A percentile compares a stretch with the other conserved stretches of the same genome.
phyloP scores from a whole-genome alignment of 1,140 invertebrate species.

The Oreohelix idahoensis region DNA sequence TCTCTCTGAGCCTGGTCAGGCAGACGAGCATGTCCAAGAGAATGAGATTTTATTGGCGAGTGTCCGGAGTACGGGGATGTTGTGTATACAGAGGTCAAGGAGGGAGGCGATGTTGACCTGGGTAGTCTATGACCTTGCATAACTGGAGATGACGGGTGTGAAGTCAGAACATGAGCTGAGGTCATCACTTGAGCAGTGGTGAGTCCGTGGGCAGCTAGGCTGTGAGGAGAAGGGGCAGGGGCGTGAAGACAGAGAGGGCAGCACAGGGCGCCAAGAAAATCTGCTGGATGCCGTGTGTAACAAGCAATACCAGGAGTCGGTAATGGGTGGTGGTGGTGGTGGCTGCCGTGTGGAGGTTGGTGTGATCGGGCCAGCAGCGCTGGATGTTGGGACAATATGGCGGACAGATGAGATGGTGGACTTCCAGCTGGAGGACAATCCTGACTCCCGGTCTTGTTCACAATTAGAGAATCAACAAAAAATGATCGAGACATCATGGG shows the following conservation, averaged over 20 bases:
- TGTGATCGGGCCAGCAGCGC: conserved; percentile 23
- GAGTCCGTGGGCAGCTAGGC: conserved; percentile 12
- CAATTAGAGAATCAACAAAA: conserved; percentile 52
- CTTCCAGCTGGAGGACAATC: not conserved
- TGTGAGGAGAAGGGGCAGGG: not conserved
- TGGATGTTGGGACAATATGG: not conserved
- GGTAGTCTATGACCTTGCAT: not conserved
- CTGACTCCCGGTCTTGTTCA: conserved; percentile 45
- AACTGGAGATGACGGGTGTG: conserved; percentile 10
- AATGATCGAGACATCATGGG: conserved; percentile 50
- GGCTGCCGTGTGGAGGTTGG: not conserved
- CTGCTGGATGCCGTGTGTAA: conserved; percentile 42
- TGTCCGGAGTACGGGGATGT: not conserved
- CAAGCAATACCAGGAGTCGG: conserved; percentile 36
- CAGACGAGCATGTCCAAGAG: not conserved
- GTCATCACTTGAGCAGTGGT: conserved; percentile 17
- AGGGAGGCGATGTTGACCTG: not conserved
- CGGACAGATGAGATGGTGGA: not conserved
- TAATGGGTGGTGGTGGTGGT: conserved; percentile 13
- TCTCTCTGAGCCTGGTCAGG: not conserved
- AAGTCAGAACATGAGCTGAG: conserved; percentile 9
- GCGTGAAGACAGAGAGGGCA: conserved; percentile 49
- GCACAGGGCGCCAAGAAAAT: conserved; percentile 44
- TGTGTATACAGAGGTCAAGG: not conserved
- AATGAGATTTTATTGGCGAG: not conserved